A percentile compares a stretch with the other conserved stretches of the same genome.
phyloP scores from a whole-genome alignment of 2,113 vertebrate genomes.

The Acrocephalus arundinaceus region DNA sequence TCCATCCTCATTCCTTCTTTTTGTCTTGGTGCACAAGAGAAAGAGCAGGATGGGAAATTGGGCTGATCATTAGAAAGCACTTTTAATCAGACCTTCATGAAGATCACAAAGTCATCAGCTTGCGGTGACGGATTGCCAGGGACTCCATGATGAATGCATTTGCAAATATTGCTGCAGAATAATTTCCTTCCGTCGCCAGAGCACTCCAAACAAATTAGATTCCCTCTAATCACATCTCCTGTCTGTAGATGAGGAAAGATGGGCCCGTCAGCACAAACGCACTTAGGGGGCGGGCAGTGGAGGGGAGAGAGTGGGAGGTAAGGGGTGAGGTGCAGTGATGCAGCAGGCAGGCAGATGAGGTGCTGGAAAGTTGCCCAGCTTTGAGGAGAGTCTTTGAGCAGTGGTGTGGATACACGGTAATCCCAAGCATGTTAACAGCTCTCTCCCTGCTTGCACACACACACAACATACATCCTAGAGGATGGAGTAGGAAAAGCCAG shows the following conservation, averaged over 20 bases:
- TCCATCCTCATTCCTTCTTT: not conserved
- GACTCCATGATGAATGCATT: constrained; percentile 78
- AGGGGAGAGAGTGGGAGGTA: constrained; percentile 1
- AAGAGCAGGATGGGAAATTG: constrained; percentile 13
- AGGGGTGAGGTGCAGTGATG: not conserved
- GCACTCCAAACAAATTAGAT: constrained; percentile 82
- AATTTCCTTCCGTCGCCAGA: constrained; percentile 77
- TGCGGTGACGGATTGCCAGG: constrained; percentile 59
- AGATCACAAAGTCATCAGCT: constrained; percentile 71
- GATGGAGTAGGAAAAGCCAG: not conserved
- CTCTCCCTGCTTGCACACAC: not conserved
- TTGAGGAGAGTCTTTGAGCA: not conserved
- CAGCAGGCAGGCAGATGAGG: constrained; percentile 32
- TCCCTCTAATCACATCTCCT: constrained; percentile 79
- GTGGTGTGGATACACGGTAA: not conserved
- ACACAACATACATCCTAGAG: not conserved
- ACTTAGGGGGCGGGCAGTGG: constrained; percentile 20
- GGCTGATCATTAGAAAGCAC: constrained; percentile 59
- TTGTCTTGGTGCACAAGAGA: not conserved
- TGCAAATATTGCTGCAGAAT: constrained; percentile 80
- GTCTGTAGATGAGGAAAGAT: constrained; percentile 73
- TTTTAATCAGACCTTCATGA: constrained; percentile 72
- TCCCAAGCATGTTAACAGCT: not conserved
- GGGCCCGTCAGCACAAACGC: constrained; percentile 66
- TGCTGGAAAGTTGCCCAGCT: constrained; percentile 23